These are phyloP conservation scores for Plecotus auritus DNA, from an alignment of 2,113 vertebrate species.

Conservation along the genomic window DNA sequence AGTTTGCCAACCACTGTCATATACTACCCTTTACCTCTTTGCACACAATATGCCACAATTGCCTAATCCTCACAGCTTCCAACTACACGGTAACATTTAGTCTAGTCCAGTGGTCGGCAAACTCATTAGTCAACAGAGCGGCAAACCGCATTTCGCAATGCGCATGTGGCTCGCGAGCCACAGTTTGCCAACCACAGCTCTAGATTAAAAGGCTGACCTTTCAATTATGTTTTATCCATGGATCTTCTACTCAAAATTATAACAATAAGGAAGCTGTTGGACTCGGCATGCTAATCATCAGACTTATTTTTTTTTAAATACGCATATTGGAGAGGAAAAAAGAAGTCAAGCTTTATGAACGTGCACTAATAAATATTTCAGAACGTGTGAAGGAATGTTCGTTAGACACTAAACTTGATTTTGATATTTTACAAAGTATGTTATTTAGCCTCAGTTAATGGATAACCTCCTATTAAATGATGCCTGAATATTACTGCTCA, in stretches of 20 bases:
- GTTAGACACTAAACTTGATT: slow-evolving; percentile 62
- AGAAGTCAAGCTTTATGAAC: slow-evolving; percentile 40
- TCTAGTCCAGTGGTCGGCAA: no score
- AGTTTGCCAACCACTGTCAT: no score
- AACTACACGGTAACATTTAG: no score
- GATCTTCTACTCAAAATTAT: slow-evolving; percentile 62
- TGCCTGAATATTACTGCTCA: slow-evolving; percentile 71
- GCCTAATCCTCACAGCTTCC: no score
- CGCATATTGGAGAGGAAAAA: background rate
- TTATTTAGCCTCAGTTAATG: slow-evolving; percentile 73
- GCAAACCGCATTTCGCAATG: no score
- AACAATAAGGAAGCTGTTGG: slow-evolving; percentile 48
- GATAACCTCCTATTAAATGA: slow-evolving; percentile 74
- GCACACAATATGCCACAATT: no score
- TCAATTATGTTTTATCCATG: slow-evolving; percentile 67
- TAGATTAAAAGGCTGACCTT: slow-evolving; percentile 67
- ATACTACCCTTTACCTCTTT: no score
- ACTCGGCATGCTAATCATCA: slow-evolving; percentile 53
- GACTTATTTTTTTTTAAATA: background rate
- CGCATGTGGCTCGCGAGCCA: no score
- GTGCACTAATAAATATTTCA: background rate
- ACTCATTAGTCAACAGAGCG: no score
- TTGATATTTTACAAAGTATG: slow-evolving; percentile 55
- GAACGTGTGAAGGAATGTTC: slow-evolving; percentile 62
- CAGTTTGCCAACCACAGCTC: background rate